These are phyloP conservation scores for Beris morrisii DNA, from an alignment of 2,888 invertebrate genomes.

Conservation along the genomic window DNA sequence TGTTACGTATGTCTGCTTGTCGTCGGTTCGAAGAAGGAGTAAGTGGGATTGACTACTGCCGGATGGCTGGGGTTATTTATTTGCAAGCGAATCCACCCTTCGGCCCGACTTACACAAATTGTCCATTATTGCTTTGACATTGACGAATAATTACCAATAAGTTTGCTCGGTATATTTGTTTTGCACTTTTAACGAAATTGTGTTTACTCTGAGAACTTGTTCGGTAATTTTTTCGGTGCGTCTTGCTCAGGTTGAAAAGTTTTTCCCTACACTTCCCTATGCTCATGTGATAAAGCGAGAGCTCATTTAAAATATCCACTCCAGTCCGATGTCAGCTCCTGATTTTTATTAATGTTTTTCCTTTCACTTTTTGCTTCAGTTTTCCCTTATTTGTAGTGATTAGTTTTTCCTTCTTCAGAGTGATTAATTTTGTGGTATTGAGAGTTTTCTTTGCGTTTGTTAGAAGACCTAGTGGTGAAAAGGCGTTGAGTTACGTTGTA, in stretches of 20 bases:
- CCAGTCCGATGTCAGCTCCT: slow-evolving; percentile 32
- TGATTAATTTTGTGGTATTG: slow-evolving; percentile 34
- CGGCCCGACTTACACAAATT: slow-evolving; percentile 35
- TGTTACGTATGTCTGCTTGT: too few species aligned
- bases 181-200: slow-evolving; percentile 26
- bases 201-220: slow-evolving; percentile 29
- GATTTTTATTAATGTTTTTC: slow-evolving; percentile 39
- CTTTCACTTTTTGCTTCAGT: slow-evolving; percentile 37
- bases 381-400: slow-evolving; percentile 38
- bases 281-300: neutral
- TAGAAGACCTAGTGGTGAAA: neutral
- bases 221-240: slow-evolving; percentile 12
- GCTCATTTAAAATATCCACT: slow-evolving; percentile 34
- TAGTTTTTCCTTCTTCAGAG: slow-evolving; percentile 34
- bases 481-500: neutral
- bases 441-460: neutral
- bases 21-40: too few species aligned
- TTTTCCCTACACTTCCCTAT: too few species aligned
- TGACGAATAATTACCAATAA: slow-evolving; percentile 40
- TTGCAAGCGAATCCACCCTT: slow-evolving; percentile 11
- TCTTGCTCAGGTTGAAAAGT: slow-evolving; percentile 24
- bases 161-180: slow-evolving; percentile 29
- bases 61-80: slow-evolving; percentile 15
- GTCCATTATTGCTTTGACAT: slow-evolving; percentile 39
- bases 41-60: slow-evolving; percentile 7